phyloP scores from a whole-genome alignment of 2,113 vertebrate species.

The Lathamus discolor region DNA sequence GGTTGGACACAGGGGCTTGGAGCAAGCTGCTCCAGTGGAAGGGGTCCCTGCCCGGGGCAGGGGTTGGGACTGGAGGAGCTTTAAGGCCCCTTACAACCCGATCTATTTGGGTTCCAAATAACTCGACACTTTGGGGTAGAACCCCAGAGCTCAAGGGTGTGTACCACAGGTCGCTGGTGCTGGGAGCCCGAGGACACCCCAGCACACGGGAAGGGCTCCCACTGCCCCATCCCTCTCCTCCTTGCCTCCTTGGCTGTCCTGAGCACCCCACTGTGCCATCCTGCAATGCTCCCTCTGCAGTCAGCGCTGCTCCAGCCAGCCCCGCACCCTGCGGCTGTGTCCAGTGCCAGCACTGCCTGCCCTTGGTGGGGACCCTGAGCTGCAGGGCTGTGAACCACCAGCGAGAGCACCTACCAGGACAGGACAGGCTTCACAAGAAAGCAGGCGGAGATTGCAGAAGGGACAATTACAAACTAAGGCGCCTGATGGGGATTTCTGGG shows the following conservation, averaged over 20 bases:
- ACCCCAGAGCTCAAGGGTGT: background rate
- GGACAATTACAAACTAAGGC: background rate
- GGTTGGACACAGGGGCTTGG: too few relatives aligned
- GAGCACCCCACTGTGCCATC: fast-evolving
- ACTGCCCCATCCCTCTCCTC: background rate
- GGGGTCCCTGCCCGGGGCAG: too few relatives aligned
- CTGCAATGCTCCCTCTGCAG: background rate
- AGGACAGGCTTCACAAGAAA: background rate
- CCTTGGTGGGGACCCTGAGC: background rate
- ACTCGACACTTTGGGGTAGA: background rate
- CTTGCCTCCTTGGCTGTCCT: background rate
- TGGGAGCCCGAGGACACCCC: fast-evolving
- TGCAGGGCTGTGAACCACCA: background rate
- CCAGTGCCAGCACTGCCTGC: background rate
- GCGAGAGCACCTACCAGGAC: background rate
- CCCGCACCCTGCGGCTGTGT: fast-evolving
- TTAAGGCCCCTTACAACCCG: background rate
- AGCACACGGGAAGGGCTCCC: background rate
- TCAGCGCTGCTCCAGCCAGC: background rate
- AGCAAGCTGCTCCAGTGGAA: too few relatives aligned
- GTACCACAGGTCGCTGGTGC: fast-evolving
- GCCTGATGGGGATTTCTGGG: background rate
- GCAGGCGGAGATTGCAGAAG: background rate
- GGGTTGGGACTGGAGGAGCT: background rate
- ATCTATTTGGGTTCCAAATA: background rate